Evolutionary conservation across 1,140 invertebrate species (phyloP).

Genomic region (Leptonema lineaticorne): DNA sequence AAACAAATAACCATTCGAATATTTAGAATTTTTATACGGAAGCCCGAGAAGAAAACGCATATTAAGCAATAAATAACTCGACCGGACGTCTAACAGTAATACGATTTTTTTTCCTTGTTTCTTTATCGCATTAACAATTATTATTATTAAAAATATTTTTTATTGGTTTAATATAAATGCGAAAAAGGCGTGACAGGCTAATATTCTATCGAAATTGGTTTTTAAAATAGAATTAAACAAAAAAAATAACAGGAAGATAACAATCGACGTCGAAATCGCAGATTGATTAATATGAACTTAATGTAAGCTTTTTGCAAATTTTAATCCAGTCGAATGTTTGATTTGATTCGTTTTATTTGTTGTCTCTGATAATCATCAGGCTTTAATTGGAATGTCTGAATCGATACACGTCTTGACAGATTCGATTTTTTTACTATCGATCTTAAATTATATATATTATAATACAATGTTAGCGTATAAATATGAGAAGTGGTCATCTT

Average conservation of each 20-base stretch:
- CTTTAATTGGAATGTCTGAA: constrained; percentile 7
- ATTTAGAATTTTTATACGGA: background rate
- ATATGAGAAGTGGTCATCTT: too few species aligned
- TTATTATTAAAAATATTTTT: background rate
- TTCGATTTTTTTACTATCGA: too few species aligned
- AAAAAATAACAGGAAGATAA: constrained; percentile 15
- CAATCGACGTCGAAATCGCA: background rate
- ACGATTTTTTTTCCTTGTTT: constrained; percentile 13
- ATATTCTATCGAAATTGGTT: background rate
- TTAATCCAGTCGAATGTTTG: background rate
- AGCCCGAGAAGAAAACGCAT: background rate
- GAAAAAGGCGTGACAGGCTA: background rate
- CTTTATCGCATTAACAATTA: background rate
- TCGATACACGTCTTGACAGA: background rate
- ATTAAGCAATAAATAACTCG: constrained; percentile 25
- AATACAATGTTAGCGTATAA: too few species aligned
- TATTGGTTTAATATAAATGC: background rate
- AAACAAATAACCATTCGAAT: background rate
- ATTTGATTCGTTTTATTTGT: background rate
- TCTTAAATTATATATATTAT: too few species aligned
- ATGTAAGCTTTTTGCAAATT: background rate
- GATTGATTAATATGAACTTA: constrained; percentile 10
- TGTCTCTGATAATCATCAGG: background rate
- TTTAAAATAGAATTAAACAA: background rate
- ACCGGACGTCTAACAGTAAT: constrained; percentile 7